Percentiles rank a stretch among this genome's conserved stretches.
Evolutionary conservation across 2,113 vertebrate genomes (phyloP).

Genomic region (Perca fluviatilis): DNA sequence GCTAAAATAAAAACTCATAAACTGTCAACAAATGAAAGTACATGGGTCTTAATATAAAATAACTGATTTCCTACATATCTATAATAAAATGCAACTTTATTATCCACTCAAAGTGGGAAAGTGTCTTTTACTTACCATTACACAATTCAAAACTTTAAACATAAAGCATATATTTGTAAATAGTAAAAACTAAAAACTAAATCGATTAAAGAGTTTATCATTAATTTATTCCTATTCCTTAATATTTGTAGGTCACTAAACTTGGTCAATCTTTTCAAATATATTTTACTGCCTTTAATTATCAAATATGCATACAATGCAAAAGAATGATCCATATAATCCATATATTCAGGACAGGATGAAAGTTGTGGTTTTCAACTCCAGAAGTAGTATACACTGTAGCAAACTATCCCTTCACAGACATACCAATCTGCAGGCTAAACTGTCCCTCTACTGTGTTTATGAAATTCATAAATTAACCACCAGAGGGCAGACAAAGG

Average conservation of each 20-base stretch:
- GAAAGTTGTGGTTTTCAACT: not conserved
- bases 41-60: too few relatives aligned
- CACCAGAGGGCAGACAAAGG: conserved; percentile 72
- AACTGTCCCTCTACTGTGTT: not conserved
- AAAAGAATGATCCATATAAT: too few relatives aligned
- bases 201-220: too few relatives aligned
- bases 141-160: not conserved
- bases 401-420: not conserved
- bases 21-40: not conserved
- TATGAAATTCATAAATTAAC: conserved; percentile 23
- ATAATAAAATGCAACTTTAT: not conserved
- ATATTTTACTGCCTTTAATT: too few relatives aligned
- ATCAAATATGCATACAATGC: too few relatives aligned
- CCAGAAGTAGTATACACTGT: not conserved
- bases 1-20: not conserved
- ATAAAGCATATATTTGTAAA: not conserved
- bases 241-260: not conserved
- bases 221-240: not conserved
- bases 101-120: not conserved
- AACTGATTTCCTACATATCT: not conserved
- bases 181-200: too few relatives aligned
- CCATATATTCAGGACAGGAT: not conserved
- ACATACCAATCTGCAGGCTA: not conserved
- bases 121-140: not conserved
- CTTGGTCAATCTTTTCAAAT: too few relatives aligned